Evolutionary conservation across 2,797 vertebrate species (phyloP), one percentile per base, ranked within the genome.

Genomic region (Chiroxiphia lanceolata): DNA sequence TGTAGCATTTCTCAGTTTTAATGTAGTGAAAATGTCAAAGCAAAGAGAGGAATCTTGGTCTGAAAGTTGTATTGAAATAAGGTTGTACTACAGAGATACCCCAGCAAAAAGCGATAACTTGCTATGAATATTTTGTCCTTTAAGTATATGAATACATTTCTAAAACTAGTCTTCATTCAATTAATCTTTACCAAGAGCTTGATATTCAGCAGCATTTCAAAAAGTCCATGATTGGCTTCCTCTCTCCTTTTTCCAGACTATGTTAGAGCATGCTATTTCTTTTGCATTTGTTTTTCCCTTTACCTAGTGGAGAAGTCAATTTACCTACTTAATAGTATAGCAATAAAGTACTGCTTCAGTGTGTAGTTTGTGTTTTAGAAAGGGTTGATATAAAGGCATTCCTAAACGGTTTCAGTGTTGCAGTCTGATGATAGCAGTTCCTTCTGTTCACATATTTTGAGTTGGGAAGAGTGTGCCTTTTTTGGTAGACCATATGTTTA

Each of bases 401-500:
- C n/a, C 53, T 77, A 51, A 83, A 34, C 44, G 11, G 23, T 63
- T 88, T 76, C 7, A 20, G 11, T 84, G 71, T 13, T 79, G 23
- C 4, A 4, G 34, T 82, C n/a, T 64, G 67, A 70, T 10, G 31
- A 56, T 71, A 69, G 26, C n/a, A 72, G 53, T 64, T 93, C 67
- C 87, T 95, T 94, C 93, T 95, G 91, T 91, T 96, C 87, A 15
- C 48, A 34, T 74, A 14, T 61, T 89, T 57, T 22, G 78, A 76
- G 38, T 7, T 74, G 64, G 90, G 78, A 93, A 77, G n/a, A 60
- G 64, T 67, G 47, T 57, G 87, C 45, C 87, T 95, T 96, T 94
- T 96, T 83, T 94, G 86, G 88, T 42, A 80, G 70, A 83, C 75
- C 78, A 74, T 94, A 94, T 94, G 87, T 91, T 94, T 74, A 64